A percentile compares a stretch with the other conserved stretches of the same genome.
Evolutionary conservation across 1,140 invertebrate species (phyloP).

Genomic region (Brachionus sp.): DNA sequence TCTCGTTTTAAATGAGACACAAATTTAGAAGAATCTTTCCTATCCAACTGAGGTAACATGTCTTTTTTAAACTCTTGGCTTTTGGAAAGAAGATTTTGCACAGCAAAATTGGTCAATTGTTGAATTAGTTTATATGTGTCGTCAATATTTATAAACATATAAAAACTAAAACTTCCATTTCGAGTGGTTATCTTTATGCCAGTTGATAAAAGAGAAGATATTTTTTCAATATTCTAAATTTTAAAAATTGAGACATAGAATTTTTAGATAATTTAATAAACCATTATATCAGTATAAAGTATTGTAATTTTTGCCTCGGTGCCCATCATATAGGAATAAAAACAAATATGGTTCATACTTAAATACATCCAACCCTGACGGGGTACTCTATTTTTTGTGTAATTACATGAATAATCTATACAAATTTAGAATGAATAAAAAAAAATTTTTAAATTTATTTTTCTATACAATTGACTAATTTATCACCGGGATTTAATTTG

Average conservation of each 20-base stretch:
- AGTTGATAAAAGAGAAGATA: slow-evolving; percentile 6
- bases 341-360: slow-evolving; percentile 89
- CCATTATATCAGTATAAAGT: slow-evolving; percentile 66
- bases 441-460: no score
- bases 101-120: slow-evolving; percentile 90
- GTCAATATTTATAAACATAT: slow-evolving; percentile 78
- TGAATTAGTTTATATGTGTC: slow-evolving; percentile 88
- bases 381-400: slow-evolving; percentile 84
- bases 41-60: slow-evolving; percentile 49
- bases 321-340: slow-evolving; percentile 89
- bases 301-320: slow-evolving; percentile 81
- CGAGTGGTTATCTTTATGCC: slow-evolving; percentile 14
- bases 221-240: slow-evolving; percentile 44
- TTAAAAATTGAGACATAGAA: slow-evolving; percentile 25
- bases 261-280: slow-evolving; percentile 49
- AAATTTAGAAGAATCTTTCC: slow-evolving; percentile 79
- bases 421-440: slow-evolving; percentile 45
- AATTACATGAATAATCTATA: slow-evolving; percentile 69
- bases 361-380: slow-evolving; percentile 92
- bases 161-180: slow-evolving; percentile 55
- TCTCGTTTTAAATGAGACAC: slow-evolving; percentile 84
- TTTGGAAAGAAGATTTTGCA: slow-evolving; percentile 68
- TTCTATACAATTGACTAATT: slow-evolving; percentile 93
- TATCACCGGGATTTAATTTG: slow-evolving; percentile 84
- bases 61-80: slow-evolving; percentile 43